Base-by-base conservation (phyloP, 2,888 invertebrate genomes). In the Leptinotarsa juncta region DNA sequence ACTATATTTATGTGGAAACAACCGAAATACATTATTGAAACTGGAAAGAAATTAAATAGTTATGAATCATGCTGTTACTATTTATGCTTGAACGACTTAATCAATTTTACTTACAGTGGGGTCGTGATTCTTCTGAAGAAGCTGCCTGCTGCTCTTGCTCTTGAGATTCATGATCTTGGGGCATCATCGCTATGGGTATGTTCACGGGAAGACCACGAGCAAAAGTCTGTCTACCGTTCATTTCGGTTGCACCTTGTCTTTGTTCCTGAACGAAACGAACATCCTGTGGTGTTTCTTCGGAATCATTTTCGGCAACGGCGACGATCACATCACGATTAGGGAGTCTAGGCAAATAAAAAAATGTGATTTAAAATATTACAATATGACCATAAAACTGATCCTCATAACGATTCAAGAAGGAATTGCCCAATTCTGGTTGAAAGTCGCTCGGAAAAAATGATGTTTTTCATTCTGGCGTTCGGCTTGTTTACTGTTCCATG, bases 21-120 rank as follows among this genome's bases (percentile, higher is more conserved):
- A 32, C 7, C 10, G 10, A 32, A 32, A 10, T 10, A 32, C 32
- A 32, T 32, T 32, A 32, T 10, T 32, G 32, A 32, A 32, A 32
- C 32, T 32, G 16, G 18, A 18, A 42, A 15, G 4, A n/a, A 26
- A 10, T 48, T 10, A 60, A 70, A 53, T 14, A 4, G 32, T 10
- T 32, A 10, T 10, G 32, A 32, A 32, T 32, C 32, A 10, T 32
- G 32, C 1, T 10, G 5, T 32, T 32, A 32, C 10, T 32, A 4
- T 51, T 51, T 3, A 16, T 1, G 53, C 15, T 18, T 23, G 15
- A 16, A 15, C 49, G 7, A 4, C 42, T 53, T 57, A 3, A 4
- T n/a, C 7, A 7, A 62, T 49, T 20, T 16, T 62, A 91, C 94
- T 92, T 87, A 95, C 95, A 94, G 84, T 95, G 95, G 77, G 94